Base-by-base conservation (phyloP, 2,888 invertebrate genomes). In the Scrobipalpa costella region DNA sequence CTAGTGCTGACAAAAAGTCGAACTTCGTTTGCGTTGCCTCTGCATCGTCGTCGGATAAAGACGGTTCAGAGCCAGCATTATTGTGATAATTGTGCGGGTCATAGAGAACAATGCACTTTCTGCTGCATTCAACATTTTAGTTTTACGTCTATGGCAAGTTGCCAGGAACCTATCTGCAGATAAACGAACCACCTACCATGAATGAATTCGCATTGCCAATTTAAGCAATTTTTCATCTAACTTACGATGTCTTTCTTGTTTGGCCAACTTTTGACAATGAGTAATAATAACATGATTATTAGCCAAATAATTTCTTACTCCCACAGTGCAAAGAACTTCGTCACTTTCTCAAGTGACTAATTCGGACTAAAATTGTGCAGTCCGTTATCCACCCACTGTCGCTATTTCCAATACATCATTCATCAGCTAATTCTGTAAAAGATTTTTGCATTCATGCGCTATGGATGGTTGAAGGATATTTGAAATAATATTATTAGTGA, bases 311-410 rank as follows among this genome's bases (percentile, higher is more conserved):
- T 44, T 44, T 15, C 15, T 7, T 44, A n/a, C 44, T 44, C 44
- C 15, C 44, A 44, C 44, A 13, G 40, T 13, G 13, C 11, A 40
- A 40, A 13, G 13, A 40, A 40, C 40, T 44, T 44, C 44, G 44
- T 44, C 44, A 44, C 44, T 44, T 44, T 44, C 44, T 6, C 44
- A 44, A 44, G 44, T 44, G 44, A 44, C 44, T 44, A 44, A 44
- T 44, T 44, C 15, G 44, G 44, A n/a, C 15, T n/a, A 44, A 44
- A 44, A 44, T 44, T 15, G 15, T 44, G 15, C 44, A 44, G 44
- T 15, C 44, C 44, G 44, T 9, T 44, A 44, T 44, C 44, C 44
- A 15, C 44, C 44, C 44, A 44, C 44, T 44, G 9, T 7, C 15
- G 44, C 44, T 44, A 44, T 44, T 44, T 44, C n/a, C 15, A 44